A percentile compares a stretch with the other conserved stretches of the same genome.
Conservation (phyloP, 2,888 invertebrate species). For the Sphecodes monilicornis region DNA sequence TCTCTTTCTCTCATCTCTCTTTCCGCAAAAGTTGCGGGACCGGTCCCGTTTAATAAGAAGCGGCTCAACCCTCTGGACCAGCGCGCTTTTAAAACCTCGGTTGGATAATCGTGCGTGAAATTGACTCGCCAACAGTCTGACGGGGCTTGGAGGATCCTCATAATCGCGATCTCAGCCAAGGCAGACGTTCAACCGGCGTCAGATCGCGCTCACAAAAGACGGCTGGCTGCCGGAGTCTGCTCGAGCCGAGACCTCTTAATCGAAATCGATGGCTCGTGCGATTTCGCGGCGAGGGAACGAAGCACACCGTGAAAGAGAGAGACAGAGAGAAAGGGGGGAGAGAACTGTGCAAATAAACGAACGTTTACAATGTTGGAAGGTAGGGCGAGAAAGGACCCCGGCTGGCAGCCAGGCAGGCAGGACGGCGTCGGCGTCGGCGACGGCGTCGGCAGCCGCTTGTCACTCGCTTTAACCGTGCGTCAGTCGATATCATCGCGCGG, state of each 20-base stretch:
- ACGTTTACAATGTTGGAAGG: conserved; percentile 72
- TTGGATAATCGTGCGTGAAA: conserved; percentile 63
- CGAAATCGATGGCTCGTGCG: conserved; percentile 73
- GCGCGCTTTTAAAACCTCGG: conserved; percentile 17
- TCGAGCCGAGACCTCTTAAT: conserved; percentile 52
- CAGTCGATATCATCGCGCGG: conserved; percentile 76
- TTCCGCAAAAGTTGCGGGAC: background rate
- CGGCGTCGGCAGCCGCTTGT: conserved; percentile 69
- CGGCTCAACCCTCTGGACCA: conserved; percentile 2
- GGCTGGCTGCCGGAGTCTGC: conserved; percentile 35
- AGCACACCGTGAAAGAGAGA: background rate
- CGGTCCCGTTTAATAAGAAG: background rate
- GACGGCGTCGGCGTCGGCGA: conserved; percentile 22
- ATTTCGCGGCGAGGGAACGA: conserved; percentile 56
- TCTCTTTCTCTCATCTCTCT: background rate
- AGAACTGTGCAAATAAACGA: conserved; percentile 67
- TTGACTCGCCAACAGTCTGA: conserved; percentile 52
- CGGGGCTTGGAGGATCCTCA: conserved; percentile 9
- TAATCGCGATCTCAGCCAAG: conserved; percentile 44
- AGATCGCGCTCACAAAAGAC: conserved; percentile 30
- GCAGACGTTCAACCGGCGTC: conserved; percentile 26
- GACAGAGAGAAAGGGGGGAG: background rate
- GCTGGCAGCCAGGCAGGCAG: conserved; percentile 43
- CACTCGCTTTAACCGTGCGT: conserved; percentile 76
- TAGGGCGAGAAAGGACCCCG: conserved; percentile 53